Evolutionary conservation across 2,113 vertebrate genomes (phyloP), one percentile per base, ranked within the genome.

Genomic region (Crotophaga sulcirostris): DNA sequence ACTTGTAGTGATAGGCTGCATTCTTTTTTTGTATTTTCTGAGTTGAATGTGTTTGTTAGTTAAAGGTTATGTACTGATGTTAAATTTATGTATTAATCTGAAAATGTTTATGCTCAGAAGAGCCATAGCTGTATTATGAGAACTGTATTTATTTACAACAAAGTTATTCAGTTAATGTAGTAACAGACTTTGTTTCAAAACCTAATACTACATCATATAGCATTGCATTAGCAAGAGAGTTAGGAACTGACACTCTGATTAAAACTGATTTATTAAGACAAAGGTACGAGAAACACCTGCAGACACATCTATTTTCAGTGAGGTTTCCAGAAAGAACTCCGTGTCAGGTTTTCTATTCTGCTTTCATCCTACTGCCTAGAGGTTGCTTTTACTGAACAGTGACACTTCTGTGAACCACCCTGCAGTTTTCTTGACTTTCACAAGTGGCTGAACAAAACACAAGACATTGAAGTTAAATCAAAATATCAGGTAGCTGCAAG

Each of bases 201-300:
- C 14, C 14, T 54, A 76, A 72, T 75, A 59, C 14, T 70, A 3
- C 44, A 36, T 42, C 67, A 91, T 42, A 47, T 0, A 78, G 24
- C 52, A 90, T 84, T 96, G 86, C 76, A 91, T 78, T 75, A 91
- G 64, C 33, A 60, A 55, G 72, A 73, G 13, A 84, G n/a, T 75
- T 84, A 78, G 47, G n/a, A 84, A 86, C 14, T 69, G 79, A 58
- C 55, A 80, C 62, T 72, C 36, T 92, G 63, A 96, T 93, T 77
- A 95, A 94, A 94, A 83, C 31, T 47, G 68, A 90, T 72, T 89
- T 74, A 84, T 84, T 81, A 89, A 68, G 18, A 93, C 63, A 81
- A 87, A 90, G 68, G 52, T 36, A 72, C 0, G 0, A 89, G 64
- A 69, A 93, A 82, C 47, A 93, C 47, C 52, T 91, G 66, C 68